Conservation (phyloP, 2,113 vertebrate genomes). For the Notarius quadriscutis region DNA sequence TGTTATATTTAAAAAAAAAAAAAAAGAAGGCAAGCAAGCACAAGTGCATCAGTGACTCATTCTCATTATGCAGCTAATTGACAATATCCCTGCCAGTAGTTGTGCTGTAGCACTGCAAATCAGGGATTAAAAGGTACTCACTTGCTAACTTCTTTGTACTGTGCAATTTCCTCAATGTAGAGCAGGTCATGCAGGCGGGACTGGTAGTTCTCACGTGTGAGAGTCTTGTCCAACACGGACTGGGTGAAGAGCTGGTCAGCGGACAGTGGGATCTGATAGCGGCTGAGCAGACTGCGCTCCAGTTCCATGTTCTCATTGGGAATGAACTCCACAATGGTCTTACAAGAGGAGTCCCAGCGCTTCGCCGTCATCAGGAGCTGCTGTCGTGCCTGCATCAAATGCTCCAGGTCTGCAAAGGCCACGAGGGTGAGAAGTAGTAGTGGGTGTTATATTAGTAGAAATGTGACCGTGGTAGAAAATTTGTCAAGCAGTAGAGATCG, state of each 20-base stretch:
- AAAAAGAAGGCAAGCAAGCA: no score
- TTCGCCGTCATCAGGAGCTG: slow-evolving; percentile 93
- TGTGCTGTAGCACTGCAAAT: neutral
- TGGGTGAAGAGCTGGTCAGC: slow-evolving; percentile 99
- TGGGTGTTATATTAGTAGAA: no score
- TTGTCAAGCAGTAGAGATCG: neutral
- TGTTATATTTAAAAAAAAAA: neutral
- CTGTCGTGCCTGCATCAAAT: slow-evolving; percentile 92
- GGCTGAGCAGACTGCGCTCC: slow-evolving; percentile 91
- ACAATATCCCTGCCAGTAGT: neutral
- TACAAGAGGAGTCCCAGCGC: slow-evolving; percentile 96
- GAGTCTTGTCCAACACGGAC: slow-evolving; percentile 94
- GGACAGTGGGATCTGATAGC: slow-evolving; percentile 97
- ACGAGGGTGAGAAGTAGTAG: neutral
- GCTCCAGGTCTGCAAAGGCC: slow-evolving; percentile 84
- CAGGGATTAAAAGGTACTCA: slow-evolving; percentile 70
- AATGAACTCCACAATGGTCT: slow-evolving; percentile 92
- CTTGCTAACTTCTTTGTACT: slow-evolving; percentile 99
- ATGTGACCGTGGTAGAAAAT: neutral
- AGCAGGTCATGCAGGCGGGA: slow-evolving; percentile 95
- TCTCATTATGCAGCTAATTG: neutral
- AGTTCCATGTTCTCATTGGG: slow-evolving; percentile 95
- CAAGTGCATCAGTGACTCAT: no score
- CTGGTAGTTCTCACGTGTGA: slow-evolving; percentile 96
- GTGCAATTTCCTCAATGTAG: slow-evolving; percentile 98